Base-by-base conservation (phyloP, 2,113 vertebrate species). In the Motacilla tschutschensis region DNA sequence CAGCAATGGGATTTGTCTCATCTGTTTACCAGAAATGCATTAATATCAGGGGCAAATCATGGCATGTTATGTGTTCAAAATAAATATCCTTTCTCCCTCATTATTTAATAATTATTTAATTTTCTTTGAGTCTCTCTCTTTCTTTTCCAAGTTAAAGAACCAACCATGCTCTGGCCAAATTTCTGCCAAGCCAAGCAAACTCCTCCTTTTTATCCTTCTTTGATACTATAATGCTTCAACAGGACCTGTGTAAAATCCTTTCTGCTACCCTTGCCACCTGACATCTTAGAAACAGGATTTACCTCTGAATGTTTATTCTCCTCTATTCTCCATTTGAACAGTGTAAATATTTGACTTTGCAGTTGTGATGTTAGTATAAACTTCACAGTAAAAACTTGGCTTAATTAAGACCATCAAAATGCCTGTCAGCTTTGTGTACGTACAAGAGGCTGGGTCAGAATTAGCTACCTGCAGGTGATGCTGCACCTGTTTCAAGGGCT, bases 341-440 rank as follows among this genome's bases (percentile, higher is more conserved):
- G 65, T 53, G 66, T 78, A 78, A 92, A 91, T 81, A 83, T 81
- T 87, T 53, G 86, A 50, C 36, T 78, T 75, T 26, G 43, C 47
- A 69, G 46, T 21, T 89, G 25, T 41, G 31, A 48, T 59, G 60
- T 90, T 75, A 81, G 38, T 17, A 83, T 60, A 81, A 92, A 86
- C 29, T 67, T 86, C 41, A 20, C 17, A 60, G 62, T 60, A 64
- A 89, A 87, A 92, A 57, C 41, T 64, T 81, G 29, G 28, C 21
- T 81, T 90, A 83, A 91, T 90, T 86, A 88, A 81, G 85, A 64
- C 12, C 29, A 69, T 46, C 76, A 70, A 57, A 90, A 78, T 31
- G 80, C 0, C 6, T 58, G 70, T 75, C 65, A 81, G 19, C 11
- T 51, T n/a, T 71, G 33, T 46, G 17, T 41, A 5, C 8, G 14